A percentile compares a stretch with the other conserved stretches of the same genome.
phyloP scores from a whole-genome alignment of 1,140 invertebrate genomes.

The Drepana arcuata region DNA sequence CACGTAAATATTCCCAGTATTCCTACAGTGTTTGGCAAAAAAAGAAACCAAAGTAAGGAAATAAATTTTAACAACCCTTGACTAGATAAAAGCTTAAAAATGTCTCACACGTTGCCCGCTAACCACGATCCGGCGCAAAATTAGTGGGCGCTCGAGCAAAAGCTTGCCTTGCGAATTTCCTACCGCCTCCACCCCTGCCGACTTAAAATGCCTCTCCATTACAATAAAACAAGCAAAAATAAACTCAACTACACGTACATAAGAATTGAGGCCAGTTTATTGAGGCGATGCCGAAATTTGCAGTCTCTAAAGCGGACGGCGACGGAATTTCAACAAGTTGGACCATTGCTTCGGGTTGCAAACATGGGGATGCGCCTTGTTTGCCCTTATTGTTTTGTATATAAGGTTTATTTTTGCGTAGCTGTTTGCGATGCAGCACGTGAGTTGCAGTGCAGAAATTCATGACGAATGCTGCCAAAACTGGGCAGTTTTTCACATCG shows the following conservation, averaged over 20 bases:
- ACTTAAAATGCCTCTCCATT: slow-evolving; percentile 3
- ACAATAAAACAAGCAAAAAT: slow-evolving; percentile 23
- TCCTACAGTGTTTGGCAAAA: not conserved
- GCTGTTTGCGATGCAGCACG: slow-evolving; percentile 1
- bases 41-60: no score
- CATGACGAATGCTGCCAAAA: slow-evolving; percentile 64
- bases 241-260: slow-evolving; percentile 24
- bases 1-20: slow-evolving; percentile 29
- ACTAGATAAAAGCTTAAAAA: slow-evolving; percentile 22
- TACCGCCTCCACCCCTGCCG: slow-evolving; percentile 13
- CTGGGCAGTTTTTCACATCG: slow-evolving; percentile 59
- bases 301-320: slow-evolving; percentile 31
- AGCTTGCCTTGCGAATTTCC: slow-evolving; percentile 31
- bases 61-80: not conserved
- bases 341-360: slow-evolving; percentile 34
- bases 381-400: slow-evolving; percentile 4
- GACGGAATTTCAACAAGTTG: slow-evolving; percentile 65
- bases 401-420: slow-evolving; percentile 12
- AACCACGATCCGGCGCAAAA: slow-evolving; percentile 26
- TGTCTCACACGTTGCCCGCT: slow-evolving; percentile 24
- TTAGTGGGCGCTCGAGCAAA: slow-evolving; percentile 29
- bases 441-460: slow-evolving; percentile 42
- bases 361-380: slow-evolving; percentile 7
- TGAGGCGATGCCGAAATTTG: slow-evolving; percentile 23
- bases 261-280: slow-evolving; percentile 17